phyloP scores from a whole-genome alignment of 2,888 invertebrate genomes.

The Macaria notata region DNA sequence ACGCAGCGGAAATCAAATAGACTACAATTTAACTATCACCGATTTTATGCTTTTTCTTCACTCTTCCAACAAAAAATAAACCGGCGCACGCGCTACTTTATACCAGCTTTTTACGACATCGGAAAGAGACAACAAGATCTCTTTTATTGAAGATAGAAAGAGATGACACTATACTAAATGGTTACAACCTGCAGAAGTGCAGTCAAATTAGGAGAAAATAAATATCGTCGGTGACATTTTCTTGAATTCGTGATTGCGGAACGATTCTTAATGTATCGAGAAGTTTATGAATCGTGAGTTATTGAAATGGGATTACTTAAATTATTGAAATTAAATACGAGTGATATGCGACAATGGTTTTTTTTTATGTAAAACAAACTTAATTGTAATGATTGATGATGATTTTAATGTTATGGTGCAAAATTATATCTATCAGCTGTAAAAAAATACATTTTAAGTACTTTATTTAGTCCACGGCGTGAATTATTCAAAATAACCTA shows the following conservation, averaged over 20 bases:
- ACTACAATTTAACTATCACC: conserved; percentile 52
- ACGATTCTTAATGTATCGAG: conserved; percentile 5
- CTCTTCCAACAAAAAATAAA: conserved; percentile 66
- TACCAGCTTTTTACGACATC: conserved; percentile 60
- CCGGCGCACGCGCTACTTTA: conserved; percentile 67
- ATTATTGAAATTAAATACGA: too few species aligned
- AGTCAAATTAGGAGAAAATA: conserved; percentile 77
- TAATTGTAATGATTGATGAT: too few species aligned
- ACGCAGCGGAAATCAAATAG: conserved; percentile 60
- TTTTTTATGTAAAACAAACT: too few species aligned
- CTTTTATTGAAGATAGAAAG: conserved; percentile 32
- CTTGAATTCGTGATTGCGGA: conserved; percentile 23
- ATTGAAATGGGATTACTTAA: too few species aligned
- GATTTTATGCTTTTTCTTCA: conserved; percentile 72
- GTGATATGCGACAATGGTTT: too few species aligned
- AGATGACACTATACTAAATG: conserved; percentile 62
- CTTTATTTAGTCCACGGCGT: too few species aligned
- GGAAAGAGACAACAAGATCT: conserved; percentile 47
- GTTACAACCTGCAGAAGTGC: conserved; percentile 64
- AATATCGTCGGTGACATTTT: conserved; percentile 58
- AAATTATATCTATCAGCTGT: too few species aligned
- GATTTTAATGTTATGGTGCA: too few species aligned
- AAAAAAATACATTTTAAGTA: too few species aligned
- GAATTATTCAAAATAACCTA: too few species aligned
- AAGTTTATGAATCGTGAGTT: too few species aligned